Conservation (phyloP, 2,888 invertebrate species). For the Theodoxus fluviatilis region DNA sequence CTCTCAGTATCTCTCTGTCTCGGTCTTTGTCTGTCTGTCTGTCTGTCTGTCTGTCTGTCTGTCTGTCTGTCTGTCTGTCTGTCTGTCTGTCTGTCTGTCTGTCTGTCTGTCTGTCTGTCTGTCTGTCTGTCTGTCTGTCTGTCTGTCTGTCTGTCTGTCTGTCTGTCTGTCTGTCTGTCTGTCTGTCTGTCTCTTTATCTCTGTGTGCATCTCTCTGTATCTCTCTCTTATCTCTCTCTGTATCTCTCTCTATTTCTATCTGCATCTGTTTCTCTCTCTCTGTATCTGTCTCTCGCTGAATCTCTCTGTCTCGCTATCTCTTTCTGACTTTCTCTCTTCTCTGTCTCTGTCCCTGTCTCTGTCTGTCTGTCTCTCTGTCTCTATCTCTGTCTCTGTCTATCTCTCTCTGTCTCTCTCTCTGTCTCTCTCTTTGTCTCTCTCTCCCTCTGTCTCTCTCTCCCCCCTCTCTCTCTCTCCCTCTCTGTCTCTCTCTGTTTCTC, state of each 20-base stretch:
- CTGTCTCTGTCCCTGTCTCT: background rate
- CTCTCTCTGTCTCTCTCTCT: background rate
- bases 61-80: slow-evolving; percentile 16
- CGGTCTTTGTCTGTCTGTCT: slow-evolving; percentile 15
- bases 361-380: background rate
- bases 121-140: slow-evolving; percentile 15
- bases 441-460: background rate
- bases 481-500: slow-evolving; percentile 5
- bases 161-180: slow-evolving; percentile 10
- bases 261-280: background rate
- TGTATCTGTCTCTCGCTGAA: background rate
- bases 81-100: slow-evolving; percentile 11
- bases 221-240: background rate
- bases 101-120: slow-evolving; percentile 15
- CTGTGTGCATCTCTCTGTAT: background rate
- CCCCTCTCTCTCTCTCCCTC: background rate
- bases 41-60: slow-evolving; percentile 15
- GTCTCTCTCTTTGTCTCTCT: background rate
- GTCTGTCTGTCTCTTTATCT: slow-evolving; percentile 1
- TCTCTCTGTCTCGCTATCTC: background rate
- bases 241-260: background rate
- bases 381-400: background rate
- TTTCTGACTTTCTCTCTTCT: slow-evolving; percentile 1
- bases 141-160: background rate
- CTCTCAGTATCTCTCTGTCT: background rate